Percentiles rank a stretch among this genome's conserved stretches.
Evolutionary conservation across 2,888 invertebrate species (phyloP).

Genomic region (Dicycla oo): DNA sequence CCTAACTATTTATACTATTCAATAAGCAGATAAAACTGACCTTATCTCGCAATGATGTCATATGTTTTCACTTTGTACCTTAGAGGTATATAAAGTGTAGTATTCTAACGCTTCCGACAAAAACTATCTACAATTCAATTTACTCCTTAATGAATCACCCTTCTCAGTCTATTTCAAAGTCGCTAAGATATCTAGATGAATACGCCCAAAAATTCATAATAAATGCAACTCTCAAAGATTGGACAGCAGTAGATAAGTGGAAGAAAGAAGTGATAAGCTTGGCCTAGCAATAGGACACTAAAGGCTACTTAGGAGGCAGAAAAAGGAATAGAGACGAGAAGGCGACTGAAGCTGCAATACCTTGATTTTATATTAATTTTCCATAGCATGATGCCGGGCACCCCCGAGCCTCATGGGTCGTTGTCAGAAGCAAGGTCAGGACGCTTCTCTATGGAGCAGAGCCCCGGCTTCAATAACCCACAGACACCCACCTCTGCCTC

Average conservation of each 20-base stretch:
- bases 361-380: too few species aligned
- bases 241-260: not conserved
- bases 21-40: too few species aligned
- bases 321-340: not conserved
- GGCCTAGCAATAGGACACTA: not conserved
- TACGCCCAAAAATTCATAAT: not conserved
- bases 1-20: too few species aligned
- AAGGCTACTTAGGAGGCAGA: not conserved
- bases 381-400: conserved; percentile 88
- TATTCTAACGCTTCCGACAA: too few species aligned
- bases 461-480: conserved; percentile 88
- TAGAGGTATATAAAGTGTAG: too few species aligned
- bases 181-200: not conserved
- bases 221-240: not conserved
- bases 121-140: too few species aligned
- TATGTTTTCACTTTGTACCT: too few species aligned
- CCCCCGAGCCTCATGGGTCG: conserved; percentile 86
- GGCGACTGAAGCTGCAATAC: too few species aligned
- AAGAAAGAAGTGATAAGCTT: not conserved
- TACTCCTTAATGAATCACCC: too few species aligned
- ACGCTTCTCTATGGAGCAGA: conserved; percentile 87
- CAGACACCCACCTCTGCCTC: conserved; percentile 86
- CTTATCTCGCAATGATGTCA: not conserved
- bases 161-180: not conserved
- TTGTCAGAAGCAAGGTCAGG: conserved; percentile 85